phyloP scores from a whole-genome alignment of 2,888 invertebrate genomes.

The Drosophila melanosoma region DNA sequence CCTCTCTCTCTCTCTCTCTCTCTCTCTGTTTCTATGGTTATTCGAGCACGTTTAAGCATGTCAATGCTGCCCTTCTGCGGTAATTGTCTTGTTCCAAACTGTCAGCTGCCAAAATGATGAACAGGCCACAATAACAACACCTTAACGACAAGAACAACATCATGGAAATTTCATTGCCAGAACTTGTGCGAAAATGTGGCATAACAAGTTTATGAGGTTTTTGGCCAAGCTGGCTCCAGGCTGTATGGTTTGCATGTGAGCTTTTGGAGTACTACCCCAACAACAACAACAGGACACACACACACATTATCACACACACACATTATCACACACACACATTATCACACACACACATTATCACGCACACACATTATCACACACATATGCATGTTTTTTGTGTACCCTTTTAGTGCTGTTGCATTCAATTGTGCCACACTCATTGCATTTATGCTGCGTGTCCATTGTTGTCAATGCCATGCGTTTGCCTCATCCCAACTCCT shows the following conservation, averaged over 20 bases:
- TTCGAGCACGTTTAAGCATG: conserved; percentile 64
- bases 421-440: conserved; percentile 44
- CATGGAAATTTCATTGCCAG: conserved; percentile 39
- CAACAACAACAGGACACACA: not conserved
- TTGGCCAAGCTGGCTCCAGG: conserved; percentile 25
- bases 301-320: not conserved
- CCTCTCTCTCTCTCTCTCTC: not conserved
- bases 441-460: conserved; percentile 55
- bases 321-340: not conserved
- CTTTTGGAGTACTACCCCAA: conserved; percentile 41
- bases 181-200: conserved; percentile 54
- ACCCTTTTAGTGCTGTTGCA: conserved; percentile 38
- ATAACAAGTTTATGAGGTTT: conserved; percentile 71
- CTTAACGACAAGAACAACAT: conserved; percentile 30
- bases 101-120: conserved; percentile 63
- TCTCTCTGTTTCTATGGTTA: too few species aligned
- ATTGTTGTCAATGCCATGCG: conserved; percentile 49
- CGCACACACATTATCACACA: conserved; percentile 1
- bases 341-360: not conserved
- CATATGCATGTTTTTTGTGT: not conserved
- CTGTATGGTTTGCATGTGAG: conserved; percentile 45
- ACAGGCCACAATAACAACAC: conserved; percentile 32
- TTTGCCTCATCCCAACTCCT: not conserved
- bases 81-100: conserved; percentile 36
- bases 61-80: conserved; percentile 47